These are phyloP conservation scores for Helicorthomorpha holstii DNA, from an alignment of 1,140 invertebrate genomes.

Conservation along the genomic window DNA sequence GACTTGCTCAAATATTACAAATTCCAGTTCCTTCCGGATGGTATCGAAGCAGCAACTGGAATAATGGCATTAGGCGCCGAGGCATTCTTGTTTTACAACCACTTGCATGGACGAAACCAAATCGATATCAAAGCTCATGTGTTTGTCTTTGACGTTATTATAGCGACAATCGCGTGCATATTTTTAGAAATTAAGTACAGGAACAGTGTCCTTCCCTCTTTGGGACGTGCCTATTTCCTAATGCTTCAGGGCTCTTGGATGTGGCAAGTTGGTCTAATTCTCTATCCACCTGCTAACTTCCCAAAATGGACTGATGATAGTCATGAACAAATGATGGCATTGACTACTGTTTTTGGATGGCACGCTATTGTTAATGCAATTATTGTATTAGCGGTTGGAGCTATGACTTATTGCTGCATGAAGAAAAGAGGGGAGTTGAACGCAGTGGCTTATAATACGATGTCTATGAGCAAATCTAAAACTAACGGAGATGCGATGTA, in stretches of 20 bases:
- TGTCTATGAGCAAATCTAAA: too few relatives aligned
- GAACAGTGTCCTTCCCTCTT: constrained; percentile 21
- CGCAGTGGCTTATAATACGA: too few relatives aligned
- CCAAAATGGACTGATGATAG: constrained; percentile 25
- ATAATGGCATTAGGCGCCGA: constrained; percentile 28
- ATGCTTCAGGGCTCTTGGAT: constrained; percentile 35
- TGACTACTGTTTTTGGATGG: too few relatives aligned
- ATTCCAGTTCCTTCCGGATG: constrained; percentile 24
- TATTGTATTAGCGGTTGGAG: too few relatives aligned
- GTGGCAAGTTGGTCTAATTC: constrained; percentile 32
- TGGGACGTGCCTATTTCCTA: constrained; percentile 24
- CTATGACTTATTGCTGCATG: too few relatives aligned
- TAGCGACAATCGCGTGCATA: constrained; percentile 17
- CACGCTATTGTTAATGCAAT: too few relatives aligned
- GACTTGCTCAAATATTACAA: too few relatives aligned
- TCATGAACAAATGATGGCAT: constrained; percentile 30
- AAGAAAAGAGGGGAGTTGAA: too few relatives aligned
- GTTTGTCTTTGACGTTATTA: constrained; percentile 27
- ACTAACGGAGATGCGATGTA: too few relatives aligned
- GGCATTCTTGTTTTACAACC: constrained; percentile 30
- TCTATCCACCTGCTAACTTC: constrained; percentile 27
- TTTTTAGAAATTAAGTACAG: constrained; percentile 26
- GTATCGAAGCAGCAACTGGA: constrained; percentile 26
- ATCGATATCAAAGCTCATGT: constrained; percentile 32
- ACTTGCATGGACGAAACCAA: constrained; percentile 29